Percentiles rank a stretch among this genome's conserved stretches.
Conservation (phyloP, 2,888 invertebrate genomes). For the Plebejus argus region DNA sequence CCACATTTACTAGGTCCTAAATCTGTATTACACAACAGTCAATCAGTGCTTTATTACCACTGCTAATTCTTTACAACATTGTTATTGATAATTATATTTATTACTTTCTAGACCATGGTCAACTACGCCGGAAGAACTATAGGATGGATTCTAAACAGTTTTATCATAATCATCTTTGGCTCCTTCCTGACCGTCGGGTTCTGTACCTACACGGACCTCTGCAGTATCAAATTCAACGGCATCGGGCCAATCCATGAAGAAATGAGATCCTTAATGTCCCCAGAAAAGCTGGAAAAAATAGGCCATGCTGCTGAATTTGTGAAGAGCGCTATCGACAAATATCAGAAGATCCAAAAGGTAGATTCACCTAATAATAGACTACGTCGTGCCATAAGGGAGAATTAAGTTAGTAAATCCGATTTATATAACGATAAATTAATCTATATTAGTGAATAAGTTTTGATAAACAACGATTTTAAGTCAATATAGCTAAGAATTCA, state of each 20-base stretch:
- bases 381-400: conserved; percentile 50
- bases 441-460: not conserved
- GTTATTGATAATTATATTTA: not conserved
- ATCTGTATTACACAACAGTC: too few species aligned
- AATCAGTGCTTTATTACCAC: too few species aligned
- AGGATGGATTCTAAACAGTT: conserved; percentile 63
- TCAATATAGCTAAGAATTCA: not conserved
- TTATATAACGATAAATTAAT: not conserved
- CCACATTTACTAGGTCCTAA: too few species aligned
- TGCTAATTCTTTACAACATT: not conserved
- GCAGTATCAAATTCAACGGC: conserved; percentile 82
- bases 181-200: conserved; percentile 68
- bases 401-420: not conserved
- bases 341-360: conserved; percentile 70
- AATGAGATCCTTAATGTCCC: conserved; percentile 79
- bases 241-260: conserved; percentile 80
- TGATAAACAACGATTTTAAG: not conserved
- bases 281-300: conserved; percentile 81
- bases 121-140: conserved; percentile 62
- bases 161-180: conserved; percentile 76
- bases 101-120: conserved; percentile 62
- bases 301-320: conserved; percentile 81
- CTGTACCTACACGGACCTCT: conserved; percentile 83
- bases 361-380: conserved; percentile 50
- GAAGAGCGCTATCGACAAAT: conserved; percentile 83